Base-by-base conservation (phyloP, 2,113 vertebrate genomes). In the Callorhinus ursinus region DNA sequence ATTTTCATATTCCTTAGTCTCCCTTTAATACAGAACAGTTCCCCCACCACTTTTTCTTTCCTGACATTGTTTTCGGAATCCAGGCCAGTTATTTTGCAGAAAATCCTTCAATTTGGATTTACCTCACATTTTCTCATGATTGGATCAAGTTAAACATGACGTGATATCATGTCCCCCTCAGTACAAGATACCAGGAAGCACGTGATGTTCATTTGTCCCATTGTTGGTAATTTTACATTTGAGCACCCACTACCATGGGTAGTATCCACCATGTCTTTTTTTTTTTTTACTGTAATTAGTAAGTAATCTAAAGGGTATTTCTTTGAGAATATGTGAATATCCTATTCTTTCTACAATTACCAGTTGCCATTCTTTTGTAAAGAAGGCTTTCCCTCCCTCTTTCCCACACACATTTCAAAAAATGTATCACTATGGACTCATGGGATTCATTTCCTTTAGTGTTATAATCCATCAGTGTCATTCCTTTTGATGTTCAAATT, bases 91-190 rank as follows among this genome's bases (percentile, higher is more conserved):
- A 65, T 28, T 90, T 76, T 76, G 55, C 24, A 72, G 36, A 71
- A 61, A 90, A 57, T 59, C 42, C 49, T 76, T 90, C 28, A 26
- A 31, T 93, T 31, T 95, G 69, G 26, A 90, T 95, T 95, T 82
- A 95, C 67, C 42, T 94, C 11, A 84, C 39, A 31, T 86, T 96
- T 94, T 92, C 80, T 94, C 28, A 86, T 21, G 36, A 77, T 8
- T 89, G 67, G 46, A 65, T 90, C 76, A 94, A 28, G n/a, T 93
- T 87, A 83, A 59, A 69, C 82, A 81, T 55, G 49, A 83, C 42
- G 49, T 55, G 55, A 90, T 67, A 96, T 9, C 72, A 8, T 71
- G 61, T 59, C 80, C n/a, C 82, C 76, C 33, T 71, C 59, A 46
- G 63, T 39, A 92, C 42, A 88, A 93, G 46, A 53, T 55, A 79